A percentile compares a stretch with the other conserved stretches of the same genome.
These are phyloP conservation scores for Vulpes ferrilata DNA, from an alignment of 2,113 vertebrate species.

Conservation along the genomic window DNA sequence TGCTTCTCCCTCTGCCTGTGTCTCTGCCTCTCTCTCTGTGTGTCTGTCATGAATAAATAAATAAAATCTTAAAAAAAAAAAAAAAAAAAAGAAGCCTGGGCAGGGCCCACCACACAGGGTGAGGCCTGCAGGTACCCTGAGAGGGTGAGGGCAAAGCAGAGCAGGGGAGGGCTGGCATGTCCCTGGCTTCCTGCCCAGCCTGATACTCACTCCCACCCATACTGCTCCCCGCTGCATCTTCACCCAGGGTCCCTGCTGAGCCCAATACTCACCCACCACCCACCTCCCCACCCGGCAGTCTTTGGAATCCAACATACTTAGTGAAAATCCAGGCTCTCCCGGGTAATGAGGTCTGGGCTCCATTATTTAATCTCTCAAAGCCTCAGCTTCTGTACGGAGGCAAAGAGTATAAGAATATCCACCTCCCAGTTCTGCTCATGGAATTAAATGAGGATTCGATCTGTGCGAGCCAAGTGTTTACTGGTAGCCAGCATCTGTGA, in stretches of 20 bases:
- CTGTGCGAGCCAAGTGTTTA: neutral
- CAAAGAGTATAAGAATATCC: neutral
- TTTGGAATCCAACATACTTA: neutral
- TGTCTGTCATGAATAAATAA: too few relatives aligned
- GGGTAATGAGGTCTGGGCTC: neutral
- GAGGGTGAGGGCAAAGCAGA: neutral
- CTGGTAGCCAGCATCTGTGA: neutral
- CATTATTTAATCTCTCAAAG: neutral
- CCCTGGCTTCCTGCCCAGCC: neutral
- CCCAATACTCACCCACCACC: neutral
- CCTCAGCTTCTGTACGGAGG: neutral
- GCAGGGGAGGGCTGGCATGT: neutral
- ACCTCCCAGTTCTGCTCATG: neutral
- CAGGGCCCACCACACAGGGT: neutral
- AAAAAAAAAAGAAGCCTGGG: too few relatives aligned
- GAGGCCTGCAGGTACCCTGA: neutral
- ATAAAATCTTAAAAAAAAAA: too few relatives aligned
- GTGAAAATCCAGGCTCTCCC: neutral
- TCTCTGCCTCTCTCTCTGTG: too few relatives aligned
- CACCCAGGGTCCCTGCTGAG: neutral
- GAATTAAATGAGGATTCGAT: neutral
- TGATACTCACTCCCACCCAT: too few relatives aligned
- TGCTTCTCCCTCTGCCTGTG: too few relatives aligned
- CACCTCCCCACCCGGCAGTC: neutral
- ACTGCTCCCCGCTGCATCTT: neutral